Conservation (phyloP, 2,113 vertebrate species). For the Ictalurus furcatus region DNA sequence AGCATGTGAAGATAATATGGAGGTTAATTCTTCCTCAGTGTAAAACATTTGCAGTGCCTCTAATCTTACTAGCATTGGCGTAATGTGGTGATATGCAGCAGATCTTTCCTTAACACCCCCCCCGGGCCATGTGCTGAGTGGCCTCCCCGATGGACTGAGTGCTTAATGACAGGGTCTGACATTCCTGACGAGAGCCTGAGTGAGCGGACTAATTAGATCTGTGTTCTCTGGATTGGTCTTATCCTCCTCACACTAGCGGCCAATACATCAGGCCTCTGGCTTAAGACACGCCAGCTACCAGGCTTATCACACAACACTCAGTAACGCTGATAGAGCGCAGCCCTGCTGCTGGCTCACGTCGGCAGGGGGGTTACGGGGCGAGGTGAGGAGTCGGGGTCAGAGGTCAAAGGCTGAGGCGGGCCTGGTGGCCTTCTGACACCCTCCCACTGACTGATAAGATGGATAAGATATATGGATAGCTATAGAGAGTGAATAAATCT, state of each 20-base stretch:
- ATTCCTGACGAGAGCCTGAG: constrained; percentile 47
- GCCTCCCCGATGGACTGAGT: constrained; percentile 24
- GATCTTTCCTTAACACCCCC: constrained; percentile 24
- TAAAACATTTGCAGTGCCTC: background rate
- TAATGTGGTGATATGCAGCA: constrained; percentile 21
- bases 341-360: constrained; percentile 62
- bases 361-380: constrained; percentile 46
- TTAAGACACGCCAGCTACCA: constrained; percentile 46
- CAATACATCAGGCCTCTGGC: constrained; percentile 22
- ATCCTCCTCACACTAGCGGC: constrained; percentile 22
- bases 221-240: constrained; percentile 49
- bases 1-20: background rate
- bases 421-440: constrained; percentile 55
- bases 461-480: constrained; percentile 30
- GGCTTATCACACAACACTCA: constrained; percentile 73
- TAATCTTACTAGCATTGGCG: background rate
- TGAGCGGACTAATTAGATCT: constrained; percentile 42
- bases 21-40: background rate
- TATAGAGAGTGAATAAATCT: background rate
- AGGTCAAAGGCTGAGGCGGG: constrained; percentile 47
- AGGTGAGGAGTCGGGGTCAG: background rate
- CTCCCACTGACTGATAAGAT: constrained; percentile 9
- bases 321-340: constrained; percentile 63
- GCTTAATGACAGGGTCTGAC: constrained; percentile 45
- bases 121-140: constrained; percentile 38